These are phyloP conservation scores for Odocoileus virginianus DNA, from an alignment of 2,113 vertebrate genomes.

Conservation along the genomic window DNA sequence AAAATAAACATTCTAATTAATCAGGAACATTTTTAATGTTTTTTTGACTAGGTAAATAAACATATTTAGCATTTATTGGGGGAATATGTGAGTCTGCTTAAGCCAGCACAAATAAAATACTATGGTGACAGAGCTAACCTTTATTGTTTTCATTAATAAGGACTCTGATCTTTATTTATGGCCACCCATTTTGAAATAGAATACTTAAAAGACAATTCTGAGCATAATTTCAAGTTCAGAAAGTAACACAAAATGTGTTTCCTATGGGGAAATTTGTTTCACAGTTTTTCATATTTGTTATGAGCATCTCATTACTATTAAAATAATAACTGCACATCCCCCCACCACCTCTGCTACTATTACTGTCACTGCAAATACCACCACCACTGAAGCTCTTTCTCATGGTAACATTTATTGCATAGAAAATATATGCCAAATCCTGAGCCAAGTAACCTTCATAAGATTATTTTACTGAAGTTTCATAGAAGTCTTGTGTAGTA, in stretches of 20 bases:
- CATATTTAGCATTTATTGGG: background rate
- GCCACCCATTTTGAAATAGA: background rate
- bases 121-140: background rate
- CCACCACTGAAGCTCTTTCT: background rate
- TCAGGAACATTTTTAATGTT: background rate
- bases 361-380: fast-evolving
- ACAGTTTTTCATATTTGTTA: background rate
- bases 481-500: background rate
- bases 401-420: background rate
- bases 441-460: background rate
- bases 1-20: background rate
- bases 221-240: background rate
- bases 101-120: background rate
- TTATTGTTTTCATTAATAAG: background rate
- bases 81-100: background rate
- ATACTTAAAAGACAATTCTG: background rate
- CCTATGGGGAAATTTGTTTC: background rate
- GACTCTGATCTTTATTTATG: background rate
- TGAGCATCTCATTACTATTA: background rate
- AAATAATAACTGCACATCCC: background rate
- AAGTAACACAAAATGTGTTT: background rate
- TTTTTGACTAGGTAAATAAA: background rate
- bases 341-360: fast-evolving
- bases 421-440: background rate
- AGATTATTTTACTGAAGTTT: background rate